phyloP scores from a whole-genome alignment of 2,113 vertebrate genomes.

The Riparia riparia region DNA sequence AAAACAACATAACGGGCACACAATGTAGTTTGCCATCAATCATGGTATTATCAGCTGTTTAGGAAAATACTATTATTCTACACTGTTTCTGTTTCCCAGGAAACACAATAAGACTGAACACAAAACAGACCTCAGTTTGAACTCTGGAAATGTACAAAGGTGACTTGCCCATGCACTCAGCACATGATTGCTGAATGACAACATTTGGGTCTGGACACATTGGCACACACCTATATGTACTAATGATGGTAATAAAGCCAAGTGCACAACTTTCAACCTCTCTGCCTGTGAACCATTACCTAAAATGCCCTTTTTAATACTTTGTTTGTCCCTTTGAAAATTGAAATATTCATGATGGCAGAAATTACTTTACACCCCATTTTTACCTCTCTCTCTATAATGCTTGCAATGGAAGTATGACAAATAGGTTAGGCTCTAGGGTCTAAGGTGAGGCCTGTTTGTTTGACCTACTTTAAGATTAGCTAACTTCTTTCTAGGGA shows the following conservation, averaged over 20 bases:
- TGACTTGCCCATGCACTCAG: neutral
- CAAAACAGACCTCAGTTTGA: constrained; percentile 42
- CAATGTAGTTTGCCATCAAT: neutral
- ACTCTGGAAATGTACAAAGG: constrained; percentile 55
- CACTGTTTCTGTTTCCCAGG: constrained; percentile 39
- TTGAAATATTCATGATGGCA: neutral
- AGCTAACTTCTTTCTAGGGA: neutral
- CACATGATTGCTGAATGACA: neutral
- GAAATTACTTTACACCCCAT: neutral
- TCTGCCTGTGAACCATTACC: neutral
- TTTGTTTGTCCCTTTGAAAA: neutral
- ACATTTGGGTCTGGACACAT: constrained; percentile 14
- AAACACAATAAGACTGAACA: constrained; percentile 48
- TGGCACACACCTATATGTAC: constrained; percentile 50
- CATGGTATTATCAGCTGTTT: neutral
- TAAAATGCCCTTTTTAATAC: neutral
- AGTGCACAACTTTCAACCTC: neutral
- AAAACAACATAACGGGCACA: constrained; percentile 10
- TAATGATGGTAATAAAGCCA: constrained; percentile 31
- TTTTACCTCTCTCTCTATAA: neutral
- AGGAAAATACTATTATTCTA: neutral
- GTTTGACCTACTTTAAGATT: neutral
- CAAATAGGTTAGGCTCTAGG: neutral
- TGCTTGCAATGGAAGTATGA: neutral
- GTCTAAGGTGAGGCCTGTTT: neutral